These are phyloP conservation scores for Sander vitreus DNA, from an alignment of 2,113 vertebrate genomes.

Conservation along the genomic window DNA sequence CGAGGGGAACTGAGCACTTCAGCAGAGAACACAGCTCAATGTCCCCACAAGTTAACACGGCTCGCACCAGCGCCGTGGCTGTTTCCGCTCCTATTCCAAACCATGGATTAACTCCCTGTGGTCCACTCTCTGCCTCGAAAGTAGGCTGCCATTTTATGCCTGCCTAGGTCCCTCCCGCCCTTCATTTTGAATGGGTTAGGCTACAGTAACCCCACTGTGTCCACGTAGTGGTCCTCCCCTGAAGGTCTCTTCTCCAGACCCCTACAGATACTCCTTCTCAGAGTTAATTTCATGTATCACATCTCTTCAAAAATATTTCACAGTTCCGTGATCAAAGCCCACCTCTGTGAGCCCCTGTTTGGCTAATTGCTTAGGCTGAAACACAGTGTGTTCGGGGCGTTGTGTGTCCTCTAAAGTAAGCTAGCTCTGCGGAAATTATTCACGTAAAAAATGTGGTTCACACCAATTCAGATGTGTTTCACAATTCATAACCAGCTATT, in stretches of 20 bases:
- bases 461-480: background rate
- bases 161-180: slow-evolving; percentile 25
- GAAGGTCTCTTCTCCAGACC: slow-evolving; percentile 64
- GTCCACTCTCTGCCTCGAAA: slow-evolving; percentile 39
- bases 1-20: slow-evolving; percentile 78
- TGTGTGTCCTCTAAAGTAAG: slow-evolving; percentile 32
- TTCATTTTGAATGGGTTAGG: slow-evolving; percentile 64
- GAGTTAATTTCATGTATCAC: slow-evolving; percentile 75
- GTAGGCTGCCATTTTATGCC: slow-evolving; percentile 66
- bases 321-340: slow-evolving; percentile 76
- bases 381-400: slow-evolving; percentile 21
- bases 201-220: slow-evolving; percentile 53
- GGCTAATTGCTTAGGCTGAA: slow-evolving; percentile 69
- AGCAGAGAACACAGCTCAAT: slow-evolving; percentile 44
- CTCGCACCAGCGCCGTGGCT: slow-evolving; percentile 10
- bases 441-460: background rate
- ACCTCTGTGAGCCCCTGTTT: slow-evolving; percentile 66
- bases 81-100: slow-evolving; percentile 32
- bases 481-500: background rate
- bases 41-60: slow-evolving; percentile 12
- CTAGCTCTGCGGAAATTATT: background rate
- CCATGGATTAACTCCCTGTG: slow-evolving; percentile 52
- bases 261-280: slow-evolving; percentile 65
- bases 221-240: slow-evolving; percentile 52
- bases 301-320: slow-evolving; percentile 81